A percentile compares a stretch with the other conserved stretches of the same genome.
phyloP scores from a whole-genome alignment of 2,797 vertebrate genomes.

The Monodelphis domestica region DNA sequence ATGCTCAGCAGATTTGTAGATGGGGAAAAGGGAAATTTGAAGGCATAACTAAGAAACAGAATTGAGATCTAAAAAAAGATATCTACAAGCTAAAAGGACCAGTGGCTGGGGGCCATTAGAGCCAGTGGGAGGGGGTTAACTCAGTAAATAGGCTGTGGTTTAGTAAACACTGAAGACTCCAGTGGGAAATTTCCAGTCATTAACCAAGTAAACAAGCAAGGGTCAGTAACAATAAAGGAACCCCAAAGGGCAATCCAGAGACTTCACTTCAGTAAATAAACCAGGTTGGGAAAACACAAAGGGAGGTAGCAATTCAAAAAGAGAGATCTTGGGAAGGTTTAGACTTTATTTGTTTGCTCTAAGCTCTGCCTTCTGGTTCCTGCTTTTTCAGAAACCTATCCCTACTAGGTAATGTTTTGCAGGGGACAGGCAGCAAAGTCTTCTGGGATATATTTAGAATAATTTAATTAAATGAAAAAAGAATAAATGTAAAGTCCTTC shows the following conservation, averaged over 20 bases:
- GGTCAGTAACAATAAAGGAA: slow-evolving; percentile 2
- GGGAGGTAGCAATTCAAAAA: neutral
- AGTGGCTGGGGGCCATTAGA: neutral
- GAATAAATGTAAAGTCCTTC: neutral
- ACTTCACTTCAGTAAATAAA: neutral
- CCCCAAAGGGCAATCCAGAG: neutral
- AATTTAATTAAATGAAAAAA: neutral
- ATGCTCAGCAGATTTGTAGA: neutral
- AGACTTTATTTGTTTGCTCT: neutral
- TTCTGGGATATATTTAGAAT: neutral
- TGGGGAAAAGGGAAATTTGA: neutral
- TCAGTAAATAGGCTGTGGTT: neutral
- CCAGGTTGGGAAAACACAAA: neutral
- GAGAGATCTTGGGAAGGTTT: neutral
- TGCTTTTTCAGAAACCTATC: neutral
- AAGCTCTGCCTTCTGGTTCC: neutral
- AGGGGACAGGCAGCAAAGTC: neutral
- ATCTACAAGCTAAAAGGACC: neutral
- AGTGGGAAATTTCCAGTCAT: neutral
- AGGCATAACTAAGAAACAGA: neutral
- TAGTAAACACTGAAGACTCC: neutral
- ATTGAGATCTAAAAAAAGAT: neutral
- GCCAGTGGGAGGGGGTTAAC: neutral
- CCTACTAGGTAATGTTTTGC: neutral
- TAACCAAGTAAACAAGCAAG: slow-evolving; percentile 1